Evolutionary conservation across 2,113 vertebrate genomes (phyloP), one percentile per base, ranked within the genome.

Genomic region (Cnemophilus loriae): DNA sequence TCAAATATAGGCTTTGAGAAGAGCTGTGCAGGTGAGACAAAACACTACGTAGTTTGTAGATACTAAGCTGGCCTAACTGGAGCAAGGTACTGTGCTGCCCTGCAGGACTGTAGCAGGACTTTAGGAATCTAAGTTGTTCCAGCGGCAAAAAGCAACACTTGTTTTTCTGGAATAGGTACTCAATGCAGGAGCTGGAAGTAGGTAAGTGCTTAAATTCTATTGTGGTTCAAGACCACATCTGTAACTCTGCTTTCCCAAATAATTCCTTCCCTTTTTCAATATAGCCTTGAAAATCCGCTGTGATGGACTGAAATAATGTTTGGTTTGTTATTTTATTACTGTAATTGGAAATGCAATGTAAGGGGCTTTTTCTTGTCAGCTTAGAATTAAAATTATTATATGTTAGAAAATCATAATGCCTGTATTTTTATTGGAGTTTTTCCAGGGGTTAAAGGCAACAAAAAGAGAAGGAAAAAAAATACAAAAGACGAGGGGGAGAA

Each of bases 1-100:
- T 82, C 53, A 78, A 68, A 52, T n/a, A 56, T 28, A 70, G 60
- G 21, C 61, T 93, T 91, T 91, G 42, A 78, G 73, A 84, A 89
- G 33, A 52, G 23, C 35, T 78, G 19, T 9, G 11, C 50, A 30
- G 55, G 47, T 70, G 44, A 71, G 47, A 77, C 18, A 64, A 39
- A 84, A 6, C 5, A 55, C 24, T 22, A 39, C 7, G 23, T 52
- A 53, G 19, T 75, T 63, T 87, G 12, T 70, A 74, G 60, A 61
- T 55, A 59, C 10, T 63, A 50, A 87, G 3, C 1, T 94, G 56
- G 44, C n/a, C 27, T 71, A 24, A 57, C 52, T 35, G 75, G 35
- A 65, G 70, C 30, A 60, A 79, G 52, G 27, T 42, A 15, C 35
- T 44, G 16, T 63, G 33, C 65, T 94, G 33, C 32, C 35, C 14